Evolutionary conservation across 1,140 invertebrate genomes (phyloP).

Genomic region (Propsilocerus akamusi): DNA sequence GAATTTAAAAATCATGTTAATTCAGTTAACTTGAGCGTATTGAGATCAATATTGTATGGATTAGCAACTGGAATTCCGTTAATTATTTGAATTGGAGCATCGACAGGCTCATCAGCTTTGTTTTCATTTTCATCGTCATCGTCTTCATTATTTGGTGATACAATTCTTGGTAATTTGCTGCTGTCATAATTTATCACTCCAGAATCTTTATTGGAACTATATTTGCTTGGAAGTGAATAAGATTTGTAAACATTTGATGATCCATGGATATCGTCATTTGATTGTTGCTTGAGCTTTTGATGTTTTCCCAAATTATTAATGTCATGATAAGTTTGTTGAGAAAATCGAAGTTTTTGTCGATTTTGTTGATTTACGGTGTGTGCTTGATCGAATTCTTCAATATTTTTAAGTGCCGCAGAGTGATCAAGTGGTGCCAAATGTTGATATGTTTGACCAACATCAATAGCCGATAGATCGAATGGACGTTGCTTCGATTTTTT

Average conservation of each 20-base stretch:
- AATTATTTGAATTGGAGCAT: conserved; percentile 11
- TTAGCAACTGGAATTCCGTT: conserved; percentile 10
- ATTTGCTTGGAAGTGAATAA: background rate
- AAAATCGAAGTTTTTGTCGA: conserved; percentile 20
- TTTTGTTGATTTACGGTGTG: conserved; percentile 14
- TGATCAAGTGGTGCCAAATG: background rate
- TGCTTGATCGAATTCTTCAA: conserved; percentile 18
- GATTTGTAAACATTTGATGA: conserved; percentile 10
- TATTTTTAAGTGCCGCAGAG: background rate
- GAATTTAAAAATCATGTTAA: background rate
- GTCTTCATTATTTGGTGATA: background rate
- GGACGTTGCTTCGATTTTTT: background rate
- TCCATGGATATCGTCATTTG: conserved; percentile 11
- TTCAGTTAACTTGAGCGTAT: conserved; percentile 9
- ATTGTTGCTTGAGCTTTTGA: conserved; percentile 2
- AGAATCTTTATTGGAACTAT: background rate
- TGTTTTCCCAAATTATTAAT: conserved; percentile 15
- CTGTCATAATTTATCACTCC: background rate
- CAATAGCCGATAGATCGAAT: conserved; percentile 5
- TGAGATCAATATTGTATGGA: conserved; percentile 19
- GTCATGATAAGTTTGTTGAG: conserved; percentile 22
- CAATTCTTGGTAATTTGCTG: background rate
- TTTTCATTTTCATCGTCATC: background rate
- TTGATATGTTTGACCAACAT: conserved; percentile 5
- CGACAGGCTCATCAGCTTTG: background rate